Conservation (phyloP, 2,888 invertebrate species). For the Papilio demoleus region DNA sequence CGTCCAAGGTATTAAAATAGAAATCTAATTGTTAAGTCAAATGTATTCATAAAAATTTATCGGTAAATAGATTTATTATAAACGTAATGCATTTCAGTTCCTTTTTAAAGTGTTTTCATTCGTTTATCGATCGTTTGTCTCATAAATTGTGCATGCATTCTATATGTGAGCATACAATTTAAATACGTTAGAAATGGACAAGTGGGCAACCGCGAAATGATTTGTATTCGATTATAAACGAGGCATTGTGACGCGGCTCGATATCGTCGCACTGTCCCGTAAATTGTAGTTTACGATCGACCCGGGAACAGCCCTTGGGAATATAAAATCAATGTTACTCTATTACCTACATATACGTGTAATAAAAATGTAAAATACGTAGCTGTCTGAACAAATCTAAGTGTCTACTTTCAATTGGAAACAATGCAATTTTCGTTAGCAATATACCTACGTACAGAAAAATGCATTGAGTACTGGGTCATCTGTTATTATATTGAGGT, state of each 20-base stretch:
- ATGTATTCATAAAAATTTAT: no score
- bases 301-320: conserved; percentile 24
- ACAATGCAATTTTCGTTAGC: not conserved
- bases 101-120: not conserved
- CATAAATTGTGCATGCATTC: conserved; percentile 34
- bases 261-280: conserved; percentile 40
- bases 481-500: conserved; percentile 31
- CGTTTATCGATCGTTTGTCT: conserved; percentile 16
- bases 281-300: conserved; percentile 41
- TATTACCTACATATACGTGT: not conserved
- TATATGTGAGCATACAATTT: conserved; percentile 39
- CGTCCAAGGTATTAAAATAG: no score
- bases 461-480: conserved; percentile 15
- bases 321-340: conserved; percentile 19
- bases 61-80: not conserved
- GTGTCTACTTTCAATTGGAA: no score
- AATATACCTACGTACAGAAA: not conserved
- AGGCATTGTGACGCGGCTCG: conserved; percentile 40
- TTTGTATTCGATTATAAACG: conserved; percentile 40
- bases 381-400: no score
- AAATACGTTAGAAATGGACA: conserved; percentile 37
- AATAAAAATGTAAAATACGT: no score
- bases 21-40: no score
- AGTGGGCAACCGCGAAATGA: conserved; percentile 39
- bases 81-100: not conserved